Conservation (phyloP, 1,140 invertebrate species). For the Anagrus nilaparvatae region DNA sequence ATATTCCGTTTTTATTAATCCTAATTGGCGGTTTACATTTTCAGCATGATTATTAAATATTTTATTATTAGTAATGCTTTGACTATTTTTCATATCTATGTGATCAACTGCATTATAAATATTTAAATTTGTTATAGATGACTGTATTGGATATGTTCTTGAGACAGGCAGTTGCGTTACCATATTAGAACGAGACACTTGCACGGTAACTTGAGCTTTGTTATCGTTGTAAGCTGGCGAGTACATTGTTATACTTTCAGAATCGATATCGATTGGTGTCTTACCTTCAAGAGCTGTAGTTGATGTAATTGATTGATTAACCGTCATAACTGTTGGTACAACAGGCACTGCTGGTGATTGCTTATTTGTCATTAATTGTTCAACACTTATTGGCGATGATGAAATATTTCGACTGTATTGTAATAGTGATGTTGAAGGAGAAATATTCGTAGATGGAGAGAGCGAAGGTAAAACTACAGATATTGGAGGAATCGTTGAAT, state of each 20-base stretch:
- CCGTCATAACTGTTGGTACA: slow-evolving; percentile 19
- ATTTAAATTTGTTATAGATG: slow-evolving; percentile 26
- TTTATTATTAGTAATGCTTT: slow-evolving; percentile 30
- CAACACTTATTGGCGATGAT: slow-evolving; percentile 4
- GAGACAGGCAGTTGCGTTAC: slow-evolving; percentile 17
- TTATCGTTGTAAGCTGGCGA: slow-evolving; percentile 29
- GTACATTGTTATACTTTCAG: slow-evolving; percentile 23
- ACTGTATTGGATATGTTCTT: slow-evolving; percentile 23
- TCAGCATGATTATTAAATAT: slow-evolving; percentile 23
- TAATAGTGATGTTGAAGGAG: slow-evolving; percentile 20
- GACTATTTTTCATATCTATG: slow-evolving; percentile 14
- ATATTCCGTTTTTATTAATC: slow-evolving; percentile 28
- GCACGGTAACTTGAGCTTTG: slow-evolving; percentile 28
- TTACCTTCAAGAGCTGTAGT: slow-evolving; percentile 23
- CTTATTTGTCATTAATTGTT: slow-evolving; percentile 8
- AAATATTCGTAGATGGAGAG: slow-evolving; percentile 28
- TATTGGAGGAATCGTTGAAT: slow-evolving; percentile 29
- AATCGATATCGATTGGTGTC: slow-evolving; percentile 27
- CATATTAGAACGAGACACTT: slow-evolving; percentile 24
- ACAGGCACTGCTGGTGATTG: slow-evolving; percentile 9
- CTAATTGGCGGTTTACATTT: slow-evolving; percentile 19
- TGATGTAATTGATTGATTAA: slow-evolving; percentile 14
- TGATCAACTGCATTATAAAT: slow-evolving; percentile 26
- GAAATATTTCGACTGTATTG: slow-evolving; percentile 4
- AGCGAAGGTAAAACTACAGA: slow-evolving; percentile 34